These are phyloP conservation scores for Acrocyrtus sp. DNA, from an alignment of 2,888 invertebrate genomes.

Conservation along the genomic window DNA sequence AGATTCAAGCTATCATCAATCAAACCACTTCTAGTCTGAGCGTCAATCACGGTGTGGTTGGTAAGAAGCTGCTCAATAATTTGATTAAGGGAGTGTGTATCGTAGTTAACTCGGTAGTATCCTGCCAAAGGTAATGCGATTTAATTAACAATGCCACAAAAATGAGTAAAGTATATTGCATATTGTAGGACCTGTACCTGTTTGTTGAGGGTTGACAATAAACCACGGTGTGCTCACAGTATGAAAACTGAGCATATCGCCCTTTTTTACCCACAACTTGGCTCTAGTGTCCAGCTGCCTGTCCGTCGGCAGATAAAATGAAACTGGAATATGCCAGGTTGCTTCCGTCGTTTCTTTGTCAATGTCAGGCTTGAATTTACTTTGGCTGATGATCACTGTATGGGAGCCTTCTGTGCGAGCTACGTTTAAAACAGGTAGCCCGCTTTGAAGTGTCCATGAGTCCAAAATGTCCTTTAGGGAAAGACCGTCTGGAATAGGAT, in stretches of 20 bases:
- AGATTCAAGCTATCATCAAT: conserved; percentile 57
- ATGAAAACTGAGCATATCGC: not conserved
- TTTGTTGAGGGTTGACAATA: conserved; percentile 54
- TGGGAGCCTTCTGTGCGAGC: not conserved
- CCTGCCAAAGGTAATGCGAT: conserved; percentile 24
- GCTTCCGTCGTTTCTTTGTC: not conserved
- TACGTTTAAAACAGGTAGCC: conserved; percentile 52
- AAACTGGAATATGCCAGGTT: conserved; percentile 37
- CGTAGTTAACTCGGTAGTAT: conserved; percentile 56
- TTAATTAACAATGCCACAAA: not conserved
- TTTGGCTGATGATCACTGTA: not conserved
- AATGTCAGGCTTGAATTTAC: not conserved
- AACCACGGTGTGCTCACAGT: conserved; percentile 17
- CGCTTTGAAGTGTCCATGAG: conserved; percentile 52
- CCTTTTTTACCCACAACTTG: conserved; percentile 17
- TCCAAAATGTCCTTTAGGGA: conserved; percentile 40
- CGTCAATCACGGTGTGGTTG: conserved; percentile 39
- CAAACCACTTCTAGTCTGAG: conserved; percentile 50
- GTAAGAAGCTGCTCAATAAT: conserved; percentile 44
- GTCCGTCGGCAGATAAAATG: conserved; percentile 12
- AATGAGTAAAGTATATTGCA: not conserved
- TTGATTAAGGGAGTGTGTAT: conserved; percentile 14
- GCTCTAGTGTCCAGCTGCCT: not conserved
- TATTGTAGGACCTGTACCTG: conserved; percentile 30
- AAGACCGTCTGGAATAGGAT: conserved; percentile 24